Percentiles rank a stretch among this genome's conserved stretches.
These are phyloP conservation scores for Ophthalmotilapia sp. DNA, from an alignment of 2,113 vertebrate species.

Conservation along the genomic window DNA sequence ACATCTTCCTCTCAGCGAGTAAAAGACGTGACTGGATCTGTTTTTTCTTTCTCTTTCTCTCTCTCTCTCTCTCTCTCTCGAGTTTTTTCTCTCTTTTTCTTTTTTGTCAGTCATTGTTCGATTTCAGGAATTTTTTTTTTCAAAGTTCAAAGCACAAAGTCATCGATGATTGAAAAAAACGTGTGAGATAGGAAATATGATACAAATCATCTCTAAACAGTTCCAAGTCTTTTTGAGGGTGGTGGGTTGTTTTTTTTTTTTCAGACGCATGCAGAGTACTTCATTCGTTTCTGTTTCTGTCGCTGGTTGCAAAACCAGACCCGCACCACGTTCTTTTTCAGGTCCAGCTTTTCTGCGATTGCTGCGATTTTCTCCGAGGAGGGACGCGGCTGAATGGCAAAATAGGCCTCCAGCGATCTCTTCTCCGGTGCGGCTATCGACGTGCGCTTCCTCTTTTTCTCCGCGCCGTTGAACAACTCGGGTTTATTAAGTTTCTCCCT, in stretches of 20 bases:
- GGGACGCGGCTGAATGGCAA: conserved; percentile 93
- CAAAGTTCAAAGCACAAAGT: conserved; percentile 68
- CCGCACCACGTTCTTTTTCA: conserved; percentile 98
- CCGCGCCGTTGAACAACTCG: conserved; percentile 93
- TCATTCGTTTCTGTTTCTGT: conserved; percentile 99
- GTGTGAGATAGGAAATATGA: conserved; percentile 71
- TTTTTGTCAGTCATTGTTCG: conserved; percentile 57
- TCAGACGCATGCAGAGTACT: conserved; percentile 94
- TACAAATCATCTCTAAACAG: conserved; percentile 74
- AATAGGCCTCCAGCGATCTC: conserved; percentile 94
- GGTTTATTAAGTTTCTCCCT: conserved; percentile 96
- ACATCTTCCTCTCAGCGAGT: conserved; percentile 63
- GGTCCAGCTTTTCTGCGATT: conserved; percentile 96
- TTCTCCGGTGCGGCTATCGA: conserved; percentile 97
- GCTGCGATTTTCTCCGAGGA: conserved; percentile 98
- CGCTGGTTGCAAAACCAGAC: conserved; percentile 99
- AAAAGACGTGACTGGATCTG: conserved; percentile 47
- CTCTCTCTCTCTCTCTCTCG: conserved; percentile 20
- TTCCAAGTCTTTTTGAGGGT: conserved; percentile 54
- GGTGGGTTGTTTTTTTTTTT: not conserved
- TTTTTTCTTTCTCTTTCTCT: not conserved
- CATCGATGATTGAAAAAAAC: conserved; percentile 70
- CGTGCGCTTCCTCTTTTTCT: conserved; percentile 97
- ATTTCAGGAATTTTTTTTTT: conserved; percentile 58
- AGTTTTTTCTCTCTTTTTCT: conserved; percentile 44